Base-by-base conservation (phyloP, 1,140 invertebrate genomes). In the Galleria mellonella region DNA sequence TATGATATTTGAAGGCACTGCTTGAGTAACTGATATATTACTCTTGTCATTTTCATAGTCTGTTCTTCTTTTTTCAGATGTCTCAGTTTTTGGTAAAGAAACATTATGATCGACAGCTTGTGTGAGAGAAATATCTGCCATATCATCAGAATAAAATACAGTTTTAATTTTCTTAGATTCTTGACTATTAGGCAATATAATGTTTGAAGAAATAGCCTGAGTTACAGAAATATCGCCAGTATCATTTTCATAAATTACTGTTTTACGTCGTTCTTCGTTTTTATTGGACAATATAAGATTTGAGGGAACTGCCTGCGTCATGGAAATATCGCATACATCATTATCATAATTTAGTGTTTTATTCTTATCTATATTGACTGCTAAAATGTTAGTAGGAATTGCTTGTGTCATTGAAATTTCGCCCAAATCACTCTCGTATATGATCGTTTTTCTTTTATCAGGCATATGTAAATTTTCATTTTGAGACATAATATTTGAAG, bases 11-110 rank as follows among this genome's bases (percentile, higher is more conserved):
- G 36, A 15, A 14, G 47, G 57, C 36, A 63, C 12, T n/a, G 51
- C 47, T 27, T 63, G 47, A n/a, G 60, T 68, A 1, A 60, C 47
- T 9, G 62, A 66, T 6, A 68, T 61, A 44, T 70, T 43, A 27
- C 54, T 51, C 5, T 37, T 36, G 36, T 59, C 49, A 12, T 61
- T 35, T 38, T 58, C 37, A 14, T 54, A 56, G 4, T 56, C 43
- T 7, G 56, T 52, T 33, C 37, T 48, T 35, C 47, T 33, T 43
- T 43, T 55, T 13, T 55, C 40, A 13, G 12, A 6, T 5, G 17
- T 28, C 9, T 35, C 13, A 9, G 15, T 15, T 9, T 12, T 12
- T 2, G 12, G 28, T 29, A 32, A 9, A 9, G 40, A 14, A n/a
- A 48, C 35, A 35, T 46, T 49, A 10, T 31, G 14, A 11, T 44